Percentiles rank a stretch among this genome's conserved stretches.
phyloP scores from a whole-genome alignment of 2,888 invertebrate genomes.

The Drosophila paranaensis region DNA sequence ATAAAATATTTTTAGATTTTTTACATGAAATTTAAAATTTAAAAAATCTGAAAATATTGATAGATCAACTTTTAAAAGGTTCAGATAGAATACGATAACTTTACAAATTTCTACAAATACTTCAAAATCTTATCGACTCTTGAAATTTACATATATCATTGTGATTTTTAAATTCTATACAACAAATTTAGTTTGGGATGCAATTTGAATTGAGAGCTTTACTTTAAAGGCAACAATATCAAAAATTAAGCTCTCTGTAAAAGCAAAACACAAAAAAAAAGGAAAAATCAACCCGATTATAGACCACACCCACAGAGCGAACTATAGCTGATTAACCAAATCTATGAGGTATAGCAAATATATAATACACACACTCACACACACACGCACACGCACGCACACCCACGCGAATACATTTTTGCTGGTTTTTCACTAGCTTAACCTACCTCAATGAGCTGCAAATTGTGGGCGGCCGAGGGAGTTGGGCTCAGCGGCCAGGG shows the following conservation, averaged over 20 bases:
- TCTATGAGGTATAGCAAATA: slow-evolving; percentile 25
- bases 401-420: slow-evolving; percentile 3
- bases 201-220: no score
- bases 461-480: slow-evolving; percentile 8
- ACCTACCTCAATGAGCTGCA: slow-evolving; percentile 68
- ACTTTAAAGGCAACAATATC: background rate
- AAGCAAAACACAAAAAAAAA: background rate
- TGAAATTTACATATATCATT: no score
- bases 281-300: slow-evolving; percentile 18
- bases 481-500: background rate
- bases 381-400: slow-evolving; percentile 14
- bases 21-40: no score
- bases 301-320: slow-evolving; percentile 34
- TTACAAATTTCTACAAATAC: no score
- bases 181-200: no score
- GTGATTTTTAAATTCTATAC: no score
- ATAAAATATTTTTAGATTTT: no score
- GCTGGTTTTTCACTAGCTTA: slow-evolving; percentile 52
- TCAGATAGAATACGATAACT: no score
- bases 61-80: no score
- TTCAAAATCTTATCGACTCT: no score
- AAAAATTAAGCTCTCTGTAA: slow-evolving; percentile 6
- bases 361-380: slow-evolving; percentile 8
- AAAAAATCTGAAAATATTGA: no score
- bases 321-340: slow-evolving; percentile 45